Conservation (phyloP, 2,113 vertebrate genomes). For the Anser brachyrhynchus region DNA sequence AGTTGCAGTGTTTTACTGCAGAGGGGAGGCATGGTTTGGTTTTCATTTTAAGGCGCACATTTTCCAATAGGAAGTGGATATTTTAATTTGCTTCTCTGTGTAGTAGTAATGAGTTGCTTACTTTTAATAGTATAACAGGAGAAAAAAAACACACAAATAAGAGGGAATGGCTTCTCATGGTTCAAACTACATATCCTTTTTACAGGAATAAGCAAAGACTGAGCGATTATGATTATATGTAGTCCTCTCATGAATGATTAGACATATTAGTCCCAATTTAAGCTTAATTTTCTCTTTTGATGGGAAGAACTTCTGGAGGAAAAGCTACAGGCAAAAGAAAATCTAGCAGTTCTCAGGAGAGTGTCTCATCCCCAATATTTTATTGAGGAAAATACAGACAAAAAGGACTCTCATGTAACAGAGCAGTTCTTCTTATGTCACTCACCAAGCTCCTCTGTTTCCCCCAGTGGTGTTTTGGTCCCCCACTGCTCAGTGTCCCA, state of each 20-base stretch:
- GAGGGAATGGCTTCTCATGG: not conserved
- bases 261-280: not conserved
- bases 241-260: not conserved
- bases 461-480: not conserved
- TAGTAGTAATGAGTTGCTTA: not conserved
- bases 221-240: not conserved
- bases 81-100: slow-evolving; percentile 30
- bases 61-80: slow-evolving; percentile 42
- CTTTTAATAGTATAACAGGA: not conserved
- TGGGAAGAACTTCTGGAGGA: not conserved
- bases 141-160: not conserved
- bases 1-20: slow-evolving; percentile 1
- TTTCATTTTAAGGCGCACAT: slow-evolving; percentile 24
- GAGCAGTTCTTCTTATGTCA: not conserved
- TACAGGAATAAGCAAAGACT: not conserved
- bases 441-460: not conserved
- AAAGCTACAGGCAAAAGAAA: not conserved
- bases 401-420: not conserved
- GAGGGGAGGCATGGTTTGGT: not conserved
- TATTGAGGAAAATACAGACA: not conserved
- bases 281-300: not conserved
- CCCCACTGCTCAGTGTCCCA: not conserved
- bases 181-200: not conserved
- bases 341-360: not conserved
- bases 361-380: not conserved